phyloP scores from a whole-genome alignment of 1,140 invertebrate genomes.

The Drosophila leontia region DNA sequence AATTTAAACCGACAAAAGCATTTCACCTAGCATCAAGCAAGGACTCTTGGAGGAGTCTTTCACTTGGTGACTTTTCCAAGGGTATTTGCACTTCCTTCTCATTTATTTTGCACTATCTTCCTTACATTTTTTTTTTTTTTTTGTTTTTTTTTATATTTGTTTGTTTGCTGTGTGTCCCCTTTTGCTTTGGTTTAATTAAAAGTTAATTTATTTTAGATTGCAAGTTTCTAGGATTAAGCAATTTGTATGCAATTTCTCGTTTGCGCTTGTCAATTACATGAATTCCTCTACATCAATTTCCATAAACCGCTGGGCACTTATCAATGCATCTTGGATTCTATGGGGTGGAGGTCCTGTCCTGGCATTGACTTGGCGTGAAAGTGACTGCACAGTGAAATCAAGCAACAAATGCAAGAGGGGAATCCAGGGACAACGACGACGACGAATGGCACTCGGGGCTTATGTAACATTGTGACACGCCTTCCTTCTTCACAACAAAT shows the following conservation, averaged over 20 bases:
- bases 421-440: neutral
- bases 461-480: conserved; percentile 31
- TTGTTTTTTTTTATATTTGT: neutral
- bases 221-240: conserved; percentile 47
- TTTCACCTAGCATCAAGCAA: conserved; percentile 5
- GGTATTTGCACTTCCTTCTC: conserved; percentile 3
- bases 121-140: neutral
- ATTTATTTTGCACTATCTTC: conserved; percentile 7
- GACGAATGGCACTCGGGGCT: conserved; percentile 17
- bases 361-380: conserved; percentile 31
- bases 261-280: conserved; percentile 62
- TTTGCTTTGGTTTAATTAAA: conserved; percentile 52
- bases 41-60: neutral
- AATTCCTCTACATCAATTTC: conserved; percentile 58
- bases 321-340: conserved; percentile 30
- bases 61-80: neutral
- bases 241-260: conserved; percentile 70
- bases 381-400: conserved; percentile 38
- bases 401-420: conserved; percentile 23
- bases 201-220: conserved; percentile 76
- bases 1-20: conserved; percentile 14
- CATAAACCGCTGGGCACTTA: conserved; percentile 67
- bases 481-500: conserved; percentile 5
- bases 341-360: conserved; percentile 3
- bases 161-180: conserved; percentile 8